Base-by-base conservation (phyloP, 1,140 invertebrate species). In the Drosophila rhopaloa region DNA sequence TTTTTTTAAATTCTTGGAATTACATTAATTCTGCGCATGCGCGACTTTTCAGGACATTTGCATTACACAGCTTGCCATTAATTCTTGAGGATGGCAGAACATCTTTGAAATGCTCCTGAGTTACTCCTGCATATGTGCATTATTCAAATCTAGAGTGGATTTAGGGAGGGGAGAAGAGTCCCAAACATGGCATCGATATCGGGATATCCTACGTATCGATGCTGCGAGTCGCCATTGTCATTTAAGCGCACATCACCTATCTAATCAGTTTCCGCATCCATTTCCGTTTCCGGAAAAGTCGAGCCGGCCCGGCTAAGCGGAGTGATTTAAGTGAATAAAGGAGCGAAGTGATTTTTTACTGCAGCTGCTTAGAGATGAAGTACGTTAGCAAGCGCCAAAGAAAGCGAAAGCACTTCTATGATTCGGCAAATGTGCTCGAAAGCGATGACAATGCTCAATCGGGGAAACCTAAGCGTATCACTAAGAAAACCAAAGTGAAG, bases 191-290 rank as follows among this genome's bases (percentile, higher is more conserved):
- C 48, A 50, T 50, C 48, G 48, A 50, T 50, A 50, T 14, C 48
- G n/a, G 6, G 13, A 9, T 50, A 24, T 50, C 48, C 48, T 50
- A 50, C 13, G 48, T 50, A 50, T 50, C 48, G 29, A 50, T 50
- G 48, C 48, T 50, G 27, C 48, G 4, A 32, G 29, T 32, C 6
- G 29, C 6, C 8, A 14, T 4, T 9, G 47, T 10, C 27, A 5
- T 8, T 8, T 32, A 14, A 14, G n/a, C 1, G n/a, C 8, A 2
- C 48, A 50, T 16, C 48, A 10, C 29, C 6, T 38, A 10, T 11
- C 37, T 24, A 4, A 24, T 24, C 24, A 24, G 9, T 38, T 38
- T 8, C 7, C 29, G 6, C 7, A 7, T 32, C 8, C 9, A 10
- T 11, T 38, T 38, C 44, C 44, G 44, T 13, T 24, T 47, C 44